Conservation (phyloP, 2,113 vertebrate genomes). For the Upupa epops region DNA sequence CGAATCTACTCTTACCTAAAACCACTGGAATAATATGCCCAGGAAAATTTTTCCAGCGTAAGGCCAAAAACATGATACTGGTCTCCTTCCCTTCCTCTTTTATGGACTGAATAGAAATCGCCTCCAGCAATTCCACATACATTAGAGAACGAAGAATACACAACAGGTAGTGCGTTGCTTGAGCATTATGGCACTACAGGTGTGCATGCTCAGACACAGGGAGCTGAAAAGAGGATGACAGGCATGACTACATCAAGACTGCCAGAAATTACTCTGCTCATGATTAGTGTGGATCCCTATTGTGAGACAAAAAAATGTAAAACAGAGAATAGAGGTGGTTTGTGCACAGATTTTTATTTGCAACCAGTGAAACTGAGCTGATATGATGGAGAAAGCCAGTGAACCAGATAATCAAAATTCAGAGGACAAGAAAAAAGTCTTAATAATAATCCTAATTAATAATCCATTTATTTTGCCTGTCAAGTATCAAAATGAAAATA, state of each 20-base stretch:
- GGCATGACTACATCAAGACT: slow-evolving; percentile 13
- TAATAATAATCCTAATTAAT: slow-evolving; percentile 35
- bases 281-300: slow-evolving; percentile 35
- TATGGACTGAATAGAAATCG: not conserved
- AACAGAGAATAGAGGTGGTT: not conserved
- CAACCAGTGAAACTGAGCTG: not conserved
- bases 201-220: slow-evolving; percentile 11
- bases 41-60: not conserved
- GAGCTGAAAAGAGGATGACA: slow-evolving; percentile 27
- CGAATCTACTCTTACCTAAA: not conserved
- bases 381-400: slow-evolving; percentile 12
- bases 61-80: not conserved
- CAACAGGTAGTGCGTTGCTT: not conserved
- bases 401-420: slow-evolving; percentile 41
- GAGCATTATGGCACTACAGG: not conserved
- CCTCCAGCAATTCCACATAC: not conserved
- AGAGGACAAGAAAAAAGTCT: not conserved
- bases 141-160: slow-evolving; percentile 19
- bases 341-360: slow-evolving; percentile 11
- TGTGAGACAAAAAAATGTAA: slow-evolving; percentile 29
- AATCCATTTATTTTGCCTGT: slow-evolving; percentile 15
- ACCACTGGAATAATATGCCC: not conserved
- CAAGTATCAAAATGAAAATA: not conserved
- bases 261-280: slow-evolving; percentile 10
- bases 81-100: not conserved